Base-by-base conservation (phyloP, 1,140 invertebrate genomes). In the Cylas formicarius region DNA sequence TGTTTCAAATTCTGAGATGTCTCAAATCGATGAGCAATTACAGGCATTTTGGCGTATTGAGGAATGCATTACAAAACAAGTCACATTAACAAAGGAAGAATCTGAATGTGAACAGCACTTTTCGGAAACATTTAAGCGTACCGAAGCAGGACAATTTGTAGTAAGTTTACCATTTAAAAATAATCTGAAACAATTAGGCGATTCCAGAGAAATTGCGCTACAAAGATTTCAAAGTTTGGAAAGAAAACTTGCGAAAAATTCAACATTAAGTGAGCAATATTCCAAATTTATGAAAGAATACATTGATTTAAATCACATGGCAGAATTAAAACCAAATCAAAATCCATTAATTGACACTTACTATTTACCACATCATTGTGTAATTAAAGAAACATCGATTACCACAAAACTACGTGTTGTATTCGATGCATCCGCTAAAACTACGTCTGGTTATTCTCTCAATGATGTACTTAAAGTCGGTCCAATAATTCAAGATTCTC, bases 361-460 rank as follows among this genome's bases (percentile, higher is more conserved):
- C 29, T 54, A 57, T 41, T 56, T 58, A 4, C 49, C 56, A 7
- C 56, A 60, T 46, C 54, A 55, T 38, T 57, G 47, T 44, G 58
- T 53, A 48, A 53, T 48, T 33, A 58, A 48, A 19, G 48, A 54
- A 17, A 34, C 27, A 14, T 55, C 34, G 53, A 22, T 33, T 21
- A 57, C 45, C 53, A 72, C 50, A 52, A 71, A 58, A 40, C 31
- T 60, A 13, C 27, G 57, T 14, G 52, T 48, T 1, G 53, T 57
- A 10, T 65, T 67, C 35, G 63, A 67, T 35, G 62, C 53, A 1
- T 64, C 61, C 1, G 47, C 50, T 0, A 60, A 41, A 39, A 55
- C 59, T 2, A 43, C 34, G 3, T 46, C 48, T 8, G 53, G 56
- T 19, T 17, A 43, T 1, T 62, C 55, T 5, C 38, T 63, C 16